Percentiles rank a stretch among this genome's conserved stretches.
phyloP scores from a whole-genome alignment of 2,113 vertebrate species.

The Ictidomys tridecemlineatus region DNA sequence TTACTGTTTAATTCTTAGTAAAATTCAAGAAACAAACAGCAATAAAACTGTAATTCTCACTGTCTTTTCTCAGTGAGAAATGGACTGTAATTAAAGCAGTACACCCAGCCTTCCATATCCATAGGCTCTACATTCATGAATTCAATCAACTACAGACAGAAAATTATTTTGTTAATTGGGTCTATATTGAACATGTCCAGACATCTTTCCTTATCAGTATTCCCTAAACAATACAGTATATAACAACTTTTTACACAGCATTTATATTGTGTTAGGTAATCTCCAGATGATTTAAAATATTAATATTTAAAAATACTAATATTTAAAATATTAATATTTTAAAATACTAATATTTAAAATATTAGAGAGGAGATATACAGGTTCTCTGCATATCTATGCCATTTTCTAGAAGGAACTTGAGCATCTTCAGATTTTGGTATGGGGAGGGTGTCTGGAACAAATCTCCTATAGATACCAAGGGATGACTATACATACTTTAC shows the following conservation, averaged over 20 bases:
- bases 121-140: background rate
- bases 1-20: background rate
- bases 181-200: background rate
- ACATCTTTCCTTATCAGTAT: background rate
- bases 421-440: background rate
- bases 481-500: background rate
- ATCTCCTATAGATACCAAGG: background rate
- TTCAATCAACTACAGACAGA: background rate
- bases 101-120: background rate
- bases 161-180: background rate
- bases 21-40: conserved; percentile 24
- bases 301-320: too few relatives aligned
- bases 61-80: background rate
- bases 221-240: background rate
- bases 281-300: background rate
- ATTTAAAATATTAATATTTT: too few relatives aligned
- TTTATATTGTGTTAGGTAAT: background rate
- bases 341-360: background rate
- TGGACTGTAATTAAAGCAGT: background rate
- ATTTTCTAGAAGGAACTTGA: background rate
- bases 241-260: background rate
- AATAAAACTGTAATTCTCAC: background rate
- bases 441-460: background rate
- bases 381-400: background rate
- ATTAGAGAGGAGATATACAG: background rate